phyloP scores from a whole-genome alignment of 2,888 invertebrate genomes.

The Scaptodrosophila latifasciaeformis region DNA sequence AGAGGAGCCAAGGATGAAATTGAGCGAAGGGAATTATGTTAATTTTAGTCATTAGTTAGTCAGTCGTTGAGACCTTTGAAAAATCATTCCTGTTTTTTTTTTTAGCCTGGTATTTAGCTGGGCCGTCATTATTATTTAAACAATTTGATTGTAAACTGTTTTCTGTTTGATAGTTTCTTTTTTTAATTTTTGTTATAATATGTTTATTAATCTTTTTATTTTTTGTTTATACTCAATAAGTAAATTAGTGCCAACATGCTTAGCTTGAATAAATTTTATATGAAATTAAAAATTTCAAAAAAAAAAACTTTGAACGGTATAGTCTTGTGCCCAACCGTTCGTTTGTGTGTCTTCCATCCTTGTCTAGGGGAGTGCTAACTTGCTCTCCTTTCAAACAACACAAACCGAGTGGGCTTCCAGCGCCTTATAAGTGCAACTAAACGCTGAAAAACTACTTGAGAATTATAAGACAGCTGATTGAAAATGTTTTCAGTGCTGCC shows the following conservation, averaged over 20 bases:
- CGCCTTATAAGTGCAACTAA: slow-evolving; percentile 14
- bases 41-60: slow-evolving; percentile 26
- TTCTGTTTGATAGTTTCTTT: neutral
- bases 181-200: slow-evolving; percentile 51
- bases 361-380: slow-evolving; percentile 98
- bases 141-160: slow-evolving; percentile 34
- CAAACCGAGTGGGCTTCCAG: slow-evolving; percentile 57
- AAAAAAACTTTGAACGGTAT: slow-evolving; percentile 70
- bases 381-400: slow-evolving; percentile 99
- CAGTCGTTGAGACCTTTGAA: slow-evolving; percentile 46
- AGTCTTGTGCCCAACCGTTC: slow-evolving; percentile 72
- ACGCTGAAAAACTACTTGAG: slow-evolving; percentile 52
- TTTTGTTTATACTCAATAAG: slow-evolving; percentile 36
- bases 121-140: slow-evolving; percentile 35
- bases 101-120: too few relatives aligned
- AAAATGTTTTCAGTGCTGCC: too few relatives aligned
- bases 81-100: slow-evolving; percentile 52
- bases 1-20: neutral
- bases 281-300: slow-evolving; percentile 5
- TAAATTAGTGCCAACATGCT: slow-evolving; percentile 46
- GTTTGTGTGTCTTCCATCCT: slow-evolving; percentile 89
- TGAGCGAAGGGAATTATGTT: neutral
- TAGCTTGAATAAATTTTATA: slow-evolving; percentile 40
- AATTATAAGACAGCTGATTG: slow-evolving; percentile 57
- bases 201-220: too few relatives aligned